phyloP scores from a whole-genome alignment of 2,797 vertebrate species.

The Melanotaenia nigrans region DNA sequence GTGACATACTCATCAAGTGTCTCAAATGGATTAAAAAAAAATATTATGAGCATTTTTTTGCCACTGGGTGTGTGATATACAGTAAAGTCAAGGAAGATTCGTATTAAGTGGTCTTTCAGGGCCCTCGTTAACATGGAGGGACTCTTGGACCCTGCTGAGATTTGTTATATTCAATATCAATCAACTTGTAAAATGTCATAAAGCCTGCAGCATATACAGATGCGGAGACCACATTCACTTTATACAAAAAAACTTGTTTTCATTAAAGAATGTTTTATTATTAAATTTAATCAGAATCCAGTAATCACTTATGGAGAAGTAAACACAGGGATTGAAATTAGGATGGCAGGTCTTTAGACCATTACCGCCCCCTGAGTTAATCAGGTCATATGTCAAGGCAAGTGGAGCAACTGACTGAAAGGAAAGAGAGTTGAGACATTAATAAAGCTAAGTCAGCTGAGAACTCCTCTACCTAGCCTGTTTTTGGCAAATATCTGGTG shows the following conservation, averaged over 20 bases:
- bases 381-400: not conserved
- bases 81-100: not conserved
- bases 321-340: not conserved
- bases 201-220: not conserved
- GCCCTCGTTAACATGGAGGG: not conserved
- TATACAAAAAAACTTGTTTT: not conserved
- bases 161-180: not conserved
- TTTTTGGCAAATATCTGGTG: not conserved
- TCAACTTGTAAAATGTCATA: not conserved
- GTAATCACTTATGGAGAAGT: not conserved
- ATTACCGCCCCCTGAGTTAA: not conserved
- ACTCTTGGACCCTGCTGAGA: not conserved
- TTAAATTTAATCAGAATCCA: not conserved
- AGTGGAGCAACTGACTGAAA: not conserved
- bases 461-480: not conserved
- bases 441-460: not conserved
- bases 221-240: not conserved
- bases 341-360: not conserved
- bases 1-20: constrained; percentile 10
- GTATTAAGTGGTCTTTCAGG: too few species aligned
- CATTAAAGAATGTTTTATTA: not conserved
- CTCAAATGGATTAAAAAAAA: constrained; percentile 2
- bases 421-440: not conserved
- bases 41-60: constrained; percentile 20
- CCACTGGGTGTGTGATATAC: constrained; percentile 4